phyloP scores from a whole-genome alignment of 2,797 vertebrate genomes.

The Siniperca scherzeri region DNA sequence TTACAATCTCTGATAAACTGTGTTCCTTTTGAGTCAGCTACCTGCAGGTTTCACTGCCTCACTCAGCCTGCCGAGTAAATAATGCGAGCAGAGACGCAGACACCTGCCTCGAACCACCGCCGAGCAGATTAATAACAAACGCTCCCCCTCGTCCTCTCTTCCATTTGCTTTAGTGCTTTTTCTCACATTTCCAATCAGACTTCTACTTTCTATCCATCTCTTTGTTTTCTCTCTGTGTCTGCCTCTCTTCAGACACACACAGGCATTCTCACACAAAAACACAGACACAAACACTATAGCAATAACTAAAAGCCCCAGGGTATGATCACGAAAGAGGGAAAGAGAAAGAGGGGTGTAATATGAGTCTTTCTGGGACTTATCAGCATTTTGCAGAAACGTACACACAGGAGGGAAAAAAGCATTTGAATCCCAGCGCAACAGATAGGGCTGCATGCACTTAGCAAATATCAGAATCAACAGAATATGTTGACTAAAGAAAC shows the following conservation, averaged over 20 bases:
- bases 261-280: conserved; percentile 23
- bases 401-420: conserved; percentile 45
- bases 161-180: conserved; percentile 51
- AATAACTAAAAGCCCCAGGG: conserved; percentile 62
- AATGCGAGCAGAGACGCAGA: conserved; percentile 54
- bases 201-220: conserved; percentile 46
- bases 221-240: conserved; percentile 45
- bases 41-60: conserved; percentile 65
- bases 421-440: conserved; percentile 55
- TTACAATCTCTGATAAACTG: conserved; percentile 73
- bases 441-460: conserved; percentile 28
- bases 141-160: conserved; percentile 23
- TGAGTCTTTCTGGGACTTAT: conserved; percentile 77
- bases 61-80: conserved; percentile 65
- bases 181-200: conserved; percentile 64
- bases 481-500: conserved; percentile 60
- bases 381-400: conserved; percentile 76
- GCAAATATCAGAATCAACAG: conserved; percentile 57
- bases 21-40: conserved; percentile 56
- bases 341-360: conserved; percentile 55
- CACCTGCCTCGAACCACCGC: conserved; percentile 63
- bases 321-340: conserved; percentile 56
- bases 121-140: conserved; percentile 67
- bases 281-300: conserved; percentile 17
- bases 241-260: conserved; percentile 27